Evolutionary conservation across 2,888 invertebrate genomes (phyloP).

Genomic region (Cryptocephalus primarius): DNA sequence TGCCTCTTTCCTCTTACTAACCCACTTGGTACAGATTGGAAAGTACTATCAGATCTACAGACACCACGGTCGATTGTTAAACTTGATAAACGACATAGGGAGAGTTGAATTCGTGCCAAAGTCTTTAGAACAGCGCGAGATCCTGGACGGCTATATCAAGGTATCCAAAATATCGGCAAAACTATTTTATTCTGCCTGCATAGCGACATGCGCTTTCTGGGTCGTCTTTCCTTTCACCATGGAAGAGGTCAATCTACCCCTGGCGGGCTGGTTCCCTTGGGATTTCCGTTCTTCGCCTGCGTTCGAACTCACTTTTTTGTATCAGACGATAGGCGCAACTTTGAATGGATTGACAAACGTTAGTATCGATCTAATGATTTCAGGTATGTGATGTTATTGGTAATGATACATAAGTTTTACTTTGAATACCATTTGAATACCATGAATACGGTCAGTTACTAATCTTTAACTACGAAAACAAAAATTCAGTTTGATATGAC

Average conservation of each 20-base stretch:
- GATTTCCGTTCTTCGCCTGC: conserved; percentile 34
- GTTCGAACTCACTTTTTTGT: conserved; percentile 37
- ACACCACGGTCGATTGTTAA: conserved; percentile 8
- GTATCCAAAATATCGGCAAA: conserved; percentile 18
- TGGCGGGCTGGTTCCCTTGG: conserved; percentile 39
- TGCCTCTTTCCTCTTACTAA: conserved; percentile 13
- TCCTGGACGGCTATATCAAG: conserved; percentile 15
- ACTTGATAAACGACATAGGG: conserved; percentile 10
- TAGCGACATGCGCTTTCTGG: conserved; percentile 25
- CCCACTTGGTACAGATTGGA: conserved; percentile 10
- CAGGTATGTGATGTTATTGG: conserved; percentile 5
- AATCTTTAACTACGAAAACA: no score
- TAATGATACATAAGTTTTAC: no score
- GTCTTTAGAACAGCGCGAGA: conserved; percentile 15
- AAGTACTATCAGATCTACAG: conserved; percentile 10
- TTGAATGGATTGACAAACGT: conserved; percentile 41
- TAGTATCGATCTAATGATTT: conserved; percentile 31
- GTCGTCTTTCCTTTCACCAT: conserved; percentile 28
- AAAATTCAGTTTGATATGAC: no score
- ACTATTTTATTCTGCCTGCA: conserved; percentile 19
- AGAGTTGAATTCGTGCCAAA: conserved; percentile 21
- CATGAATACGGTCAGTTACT: no score
- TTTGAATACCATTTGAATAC: no score
- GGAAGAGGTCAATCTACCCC: conserved; percentile 14
- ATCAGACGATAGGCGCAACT: conserved; percentile 38